These are phyloP conservation scores for Drosophila kepulauana DNA, from an alignment of 1,140 invertebrate species.

Conservation along the genomic window DNA sequence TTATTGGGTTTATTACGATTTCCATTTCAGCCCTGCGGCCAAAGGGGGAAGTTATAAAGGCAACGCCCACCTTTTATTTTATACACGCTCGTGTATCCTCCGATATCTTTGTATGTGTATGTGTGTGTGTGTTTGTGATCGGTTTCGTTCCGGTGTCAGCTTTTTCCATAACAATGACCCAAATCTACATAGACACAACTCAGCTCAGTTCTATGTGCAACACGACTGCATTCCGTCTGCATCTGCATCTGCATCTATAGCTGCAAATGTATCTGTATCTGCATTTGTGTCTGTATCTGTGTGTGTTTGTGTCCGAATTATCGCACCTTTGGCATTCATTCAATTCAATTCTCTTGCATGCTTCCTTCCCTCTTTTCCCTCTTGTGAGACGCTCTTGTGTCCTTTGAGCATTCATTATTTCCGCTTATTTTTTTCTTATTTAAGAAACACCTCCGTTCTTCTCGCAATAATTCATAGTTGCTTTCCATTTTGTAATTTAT, in stretches of 20 bases:
- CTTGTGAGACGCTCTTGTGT: neutral
- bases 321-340: conserved; percentile 30
- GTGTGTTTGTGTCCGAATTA: neutral
- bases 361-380: neutral
- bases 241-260: neutral
- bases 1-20: conserved; percentile 79
- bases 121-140: neutral
- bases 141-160: conserved; percentile 73
- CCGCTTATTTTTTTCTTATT: conserved; percentile 18
- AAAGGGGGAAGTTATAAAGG: conserved; percentile 55
- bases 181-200: conserved; percentile 10
- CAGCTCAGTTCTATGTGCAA: neutral
- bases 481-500: conserved; percentile 6
- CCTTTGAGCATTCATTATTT: conserved; percentile 1
- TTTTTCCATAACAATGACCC: conserved; percentile 72
- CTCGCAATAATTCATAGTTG: conserved; percentile 48
- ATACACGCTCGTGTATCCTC: conserved; percentile 20
- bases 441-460: conserved; percentile 6
- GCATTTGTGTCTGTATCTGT: conserved; percentile 11
- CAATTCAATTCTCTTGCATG: conserved; percentile 15
- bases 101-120: neutral
- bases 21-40: conserved; percentile 69
- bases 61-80: conserved; percentile 58
- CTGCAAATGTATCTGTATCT: conserved; percentile 3
- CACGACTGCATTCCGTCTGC: too few relatives aligned